Evolutionary conservation across 2,113 vertebrate species (phyloP).

Genomic region (Chaetops frenatus): DNA sequence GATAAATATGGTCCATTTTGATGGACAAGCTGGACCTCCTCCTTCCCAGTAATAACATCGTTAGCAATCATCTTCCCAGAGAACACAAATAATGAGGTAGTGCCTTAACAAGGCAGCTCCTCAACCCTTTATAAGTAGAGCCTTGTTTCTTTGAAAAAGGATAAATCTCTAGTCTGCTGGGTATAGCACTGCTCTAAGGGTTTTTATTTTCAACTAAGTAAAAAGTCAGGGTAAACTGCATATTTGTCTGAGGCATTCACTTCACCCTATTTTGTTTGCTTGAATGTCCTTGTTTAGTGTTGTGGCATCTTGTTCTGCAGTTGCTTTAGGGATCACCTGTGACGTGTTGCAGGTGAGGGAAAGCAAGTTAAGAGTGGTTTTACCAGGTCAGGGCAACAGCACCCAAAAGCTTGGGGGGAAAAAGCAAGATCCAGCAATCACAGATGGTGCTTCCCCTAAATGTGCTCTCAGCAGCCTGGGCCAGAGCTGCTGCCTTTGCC

Average conservation of each 20-base stretch:
- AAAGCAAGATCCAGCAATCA: not conserved
- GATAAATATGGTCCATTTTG: not conserved
- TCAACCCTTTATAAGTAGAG: not conserved
- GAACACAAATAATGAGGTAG: not conserved
- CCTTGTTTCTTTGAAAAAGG: not conserved
- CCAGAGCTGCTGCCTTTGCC: not conserved
- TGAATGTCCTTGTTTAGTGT: accelerated
- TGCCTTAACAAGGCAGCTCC: not conserved
- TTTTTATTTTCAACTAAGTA: not conserved
- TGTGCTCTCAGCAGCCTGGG: not conserved
- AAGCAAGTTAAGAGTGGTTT: accelerated
- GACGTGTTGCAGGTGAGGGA: not conserved
- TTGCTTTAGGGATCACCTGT: not conserved
- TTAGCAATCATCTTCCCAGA: not conserved
- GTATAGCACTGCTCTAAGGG: not conserved
- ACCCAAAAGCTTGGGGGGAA: not conserved
- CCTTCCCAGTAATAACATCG: not conserved
- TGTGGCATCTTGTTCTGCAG: not conserved
- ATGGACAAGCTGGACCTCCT: not conserved
- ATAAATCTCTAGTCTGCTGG: not conserved
- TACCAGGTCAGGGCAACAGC: not conserved
- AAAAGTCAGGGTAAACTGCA: not conserved
- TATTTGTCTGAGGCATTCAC: not conserved
- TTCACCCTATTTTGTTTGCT: not conserved
- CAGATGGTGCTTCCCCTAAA: not conserved